Percentiles rank a stretch among this genome's conserved stretches.
phyloP scores from a whole-genome alignment of 2,888 invertebrate species.

The Troglohyphantes excavatus region DNA sequence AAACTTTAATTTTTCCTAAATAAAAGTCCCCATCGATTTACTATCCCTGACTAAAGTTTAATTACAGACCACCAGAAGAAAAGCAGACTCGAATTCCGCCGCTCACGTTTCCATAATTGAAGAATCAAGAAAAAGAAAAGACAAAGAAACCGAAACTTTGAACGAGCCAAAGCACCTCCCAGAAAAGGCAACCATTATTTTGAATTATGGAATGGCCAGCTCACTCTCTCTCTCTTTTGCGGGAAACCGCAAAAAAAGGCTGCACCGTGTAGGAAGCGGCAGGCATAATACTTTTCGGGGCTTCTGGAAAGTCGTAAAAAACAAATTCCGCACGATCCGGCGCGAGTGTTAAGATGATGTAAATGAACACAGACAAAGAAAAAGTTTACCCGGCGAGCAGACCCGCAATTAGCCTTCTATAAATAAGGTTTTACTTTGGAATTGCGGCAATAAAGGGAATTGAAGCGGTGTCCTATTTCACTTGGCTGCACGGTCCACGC shows the following conservation, averaged over 20 bases:
- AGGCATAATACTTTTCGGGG: neutral
- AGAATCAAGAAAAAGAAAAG: neutral
- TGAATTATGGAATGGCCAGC: neutral
- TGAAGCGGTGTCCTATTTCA: neutral
- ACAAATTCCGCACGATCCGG: slow-evolving; percentile 22
- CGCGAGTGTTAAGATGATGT: slow-evolving; percentile 59
- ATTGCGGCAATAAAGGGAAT: slow-evolving; percentile 5
- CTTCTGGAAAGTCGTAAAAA: slow-evolving; percentile 49
- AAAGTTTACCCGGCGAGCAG: neutral
- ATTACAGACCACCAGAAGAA: neutral
- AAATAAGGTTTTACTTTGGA: slow-evolving; percentile 51
- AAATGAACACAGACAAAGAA: slow-evolving; percentile 19
- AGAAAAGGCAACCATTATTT: neutral
- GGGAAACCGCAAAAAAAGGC: neutral
- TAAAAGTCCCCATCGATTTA: too few relatives aligned
- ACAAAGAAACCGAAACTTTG: neutral
- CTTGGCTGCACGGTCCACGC: neutral
- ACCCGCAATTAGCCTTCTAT: slow-evolving; percentile 53
- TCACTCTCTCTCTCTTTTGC: neutral
- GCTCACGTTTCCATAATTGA: neutral
- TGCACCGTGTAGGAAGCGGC: neutral
- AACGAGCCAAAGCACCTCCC: neutral
- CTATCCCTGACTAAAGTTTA: neutral
- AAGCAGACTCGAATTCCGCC: neutral
- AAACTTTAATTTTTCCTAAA: too few relatives aligned